phyloP scores from a whole-genome alignment of 2,797 vertebrate genomes.

The Buphagus erythrorhynchus region DNA sequence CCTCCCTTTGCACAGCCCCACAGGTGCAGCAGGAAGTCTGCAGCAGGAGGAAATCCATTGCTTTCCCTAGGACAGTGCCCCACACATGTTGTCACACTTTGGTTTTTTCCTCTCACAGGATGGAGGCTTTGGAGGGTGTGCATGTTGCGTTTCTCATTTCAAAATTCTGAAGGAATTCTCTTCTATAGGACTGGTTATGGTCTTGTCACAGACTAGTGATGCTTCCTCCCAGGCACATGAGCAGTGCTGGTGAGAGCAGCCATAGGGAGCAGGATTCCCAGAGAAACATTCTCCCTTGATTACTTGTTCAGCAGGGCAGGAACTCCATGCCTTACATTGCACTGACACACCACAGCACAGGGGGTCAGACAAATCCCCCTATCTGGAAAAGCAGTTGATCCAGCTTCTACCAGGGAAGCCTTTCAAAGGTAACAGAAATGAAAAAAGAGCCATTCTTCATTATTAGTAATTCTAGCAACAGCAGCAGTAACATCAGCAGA shows the following conservation, averaged over 20 bases:
- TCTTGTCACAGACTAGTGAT: neutral
- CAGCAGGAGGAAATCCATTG: neutral
- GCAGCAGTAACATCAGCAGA: neutral
- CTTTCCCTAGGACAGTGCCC: neutral
- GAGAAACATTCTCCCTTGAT: neutral
- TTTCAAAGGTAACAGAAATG: neutral
- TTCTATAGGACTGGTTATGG: neutral
- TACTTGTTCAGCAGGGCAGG: neutral
- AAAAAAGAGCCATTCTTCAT: neutral
- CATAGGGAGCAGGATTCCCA: neutral
- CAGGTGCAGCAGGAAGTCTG: constrained; percentile 26
- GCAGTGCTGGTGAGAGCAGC: neutral
- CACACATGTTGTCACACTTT: neutral
- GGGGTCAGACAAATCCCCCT: neutral
- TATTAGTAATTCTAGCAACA: neutral
- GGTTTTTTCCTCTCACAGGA: neutral
- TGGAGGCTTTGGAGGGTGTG: neutral
- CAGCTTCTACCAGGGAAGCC: neutral
- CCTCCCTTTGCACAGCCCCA: neutral
- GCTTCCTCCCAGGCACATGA: neutral
- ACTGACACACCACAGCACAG: neutral
- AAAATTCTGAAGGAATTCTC: neutral
- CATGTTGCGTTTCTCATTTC: neutral
- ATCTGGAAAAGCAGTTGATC: neutral
- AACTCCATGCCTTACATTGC: neutral